Percentiles rank a stretch among this genome's conserved stretches.
phyloP scores from a whole-genome alignment of 2,797 vertebrate species.

The Orientallactaga sibirica region DNA sequence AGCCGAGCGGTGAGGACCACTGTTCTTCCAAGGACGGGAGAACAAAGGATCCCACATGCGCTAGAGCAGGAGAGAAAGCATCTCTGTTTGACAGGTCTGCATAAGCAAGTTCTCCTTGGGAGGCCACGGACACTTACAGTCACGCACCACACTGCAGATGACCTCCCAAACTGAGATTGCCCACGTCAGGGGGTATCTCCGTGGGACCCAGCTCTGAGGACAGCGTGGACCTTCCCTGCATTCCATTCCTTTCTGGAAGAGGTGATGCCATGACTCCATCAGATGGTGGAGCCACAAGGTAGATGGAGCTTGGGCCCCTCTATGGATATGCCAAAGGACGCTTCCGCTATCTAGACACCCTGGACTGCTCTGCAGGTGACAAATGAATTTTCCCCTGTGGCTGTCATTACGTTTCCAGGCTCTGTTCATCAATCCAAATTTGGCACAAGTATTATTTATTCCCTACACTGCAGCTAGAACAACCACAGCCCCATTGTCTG shows the following conservation, averaged over 20 bases:
- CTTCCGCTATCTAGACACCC: too few relatives aligned
- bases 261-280: too few relatives aligned
- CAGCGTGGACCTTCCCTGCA: not conserved
- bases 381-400: accelerated
- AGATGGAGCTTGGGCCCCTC: accelerated
- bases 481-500: not conserved
- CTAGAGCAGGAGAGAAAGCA: not conserved
- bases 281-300: not conserved
- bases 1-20: not conserved
- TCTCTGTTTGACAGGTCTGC: too few relatives aligned
- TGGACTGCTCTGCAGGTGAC: accelerated
- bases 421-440: not conserved
- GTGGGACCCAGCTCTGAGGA: not conserved
- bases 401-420: accelerated
- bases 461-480: not conserved
- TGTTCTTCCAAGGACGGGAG: accelerated
- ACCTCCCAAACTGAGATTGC: not conserved
- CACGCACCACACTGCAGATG: accelerated
- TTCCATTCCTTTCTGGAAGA: not conserved
- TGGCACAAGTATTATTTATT: not conserved
- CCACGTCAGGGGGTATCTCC: accelerated
- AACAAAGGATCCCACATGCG: not conserved
- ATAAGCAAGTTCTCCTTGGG: accelerated
- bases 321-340: accelerated
- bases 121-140: accelerated